Evolutionary conservation across 1,140 invertebrate genomes (phyloP).

Genomic region (Megalonaias nervosa): DNA sequence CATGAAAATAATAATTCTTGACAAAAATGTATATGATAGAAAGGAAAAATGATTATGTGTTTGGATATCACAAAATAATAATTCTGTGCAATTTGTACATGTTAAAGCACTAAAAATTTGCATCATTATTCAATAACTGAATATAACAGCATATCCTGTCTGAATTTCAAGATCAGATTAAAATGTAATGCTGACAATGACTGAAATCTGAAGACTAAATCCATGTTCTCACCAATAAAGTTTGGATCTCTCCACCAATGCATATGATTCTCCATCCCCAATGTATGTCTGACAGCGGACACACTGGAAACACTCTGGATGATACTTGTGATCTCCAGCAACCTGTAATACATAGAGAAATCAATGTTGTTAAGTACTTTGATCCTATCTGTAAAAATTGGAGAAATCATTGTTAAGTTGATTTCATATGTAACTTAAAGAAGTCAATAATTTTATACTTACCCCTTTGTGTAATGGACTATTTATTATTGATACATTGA

Average conservation of each 20-base stretch:
- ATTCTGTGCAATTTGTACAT: no score
- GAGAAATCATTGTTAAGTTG: background rate
- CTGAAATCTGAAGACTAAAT: no score
- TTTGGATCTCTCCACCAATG: slow-evolving; percentile 88
- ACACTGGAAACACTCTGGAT: slow-evolving; percentile 96
- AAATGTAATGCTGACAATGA: no score
- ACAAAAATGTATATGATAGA: no score
- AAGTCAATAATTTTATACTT: no score
- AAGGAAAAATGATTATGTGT: no score
- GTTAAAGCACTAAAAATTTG: no score
- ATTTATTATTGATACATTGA: background rate
- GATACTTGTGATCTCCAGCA: slow-evolving; percentile 94
- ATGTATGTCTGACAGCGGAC: slow-evolving; percentile 86
- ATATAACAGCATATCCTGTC: no score
- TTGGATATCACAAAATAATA: no score
- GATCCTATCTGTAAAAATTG: background rate
- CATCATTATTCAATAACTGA: no score
- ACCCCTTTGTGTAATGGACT: background rate
- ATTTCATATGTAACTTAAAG: background rate
- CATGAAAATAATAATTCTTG: no score
- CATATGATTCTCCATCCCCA: slow-evolving; percentile 93
- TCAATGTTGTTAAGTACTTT: background rate
- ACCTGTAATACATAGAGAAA: slow-evolving; percentile 67
- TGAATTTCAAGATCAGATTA: no score
- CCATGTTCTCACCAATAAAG: slow-evolving; percentile 83